Conservation (phyloP, 2,113 vertebrate genomes). For the Petrocephalus microphthalmus region DNA sequence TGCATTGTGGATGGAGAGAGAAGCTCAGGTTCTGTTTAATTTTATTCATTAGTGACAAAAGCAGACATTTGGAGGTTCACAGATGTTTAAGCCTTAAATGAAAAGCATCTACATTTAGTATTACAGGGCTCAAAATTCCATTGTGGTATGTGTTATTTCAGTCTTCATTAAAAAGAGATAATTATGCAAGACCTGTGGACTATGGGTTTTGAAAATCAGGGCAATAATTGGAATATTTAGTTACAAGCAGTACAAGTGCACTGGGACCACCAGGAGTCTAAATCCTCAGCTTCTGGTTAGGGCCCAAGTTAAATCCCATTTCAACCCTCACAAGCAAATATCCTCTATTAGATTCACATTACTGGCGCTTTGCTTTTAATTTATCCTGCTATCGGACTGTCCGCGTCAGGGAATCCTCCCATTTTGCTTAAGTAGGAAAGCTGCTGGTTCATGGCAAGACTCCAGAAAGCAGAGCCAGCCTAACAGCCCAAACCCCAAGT, state of each 20-base stretch:
- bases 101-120: neutral
- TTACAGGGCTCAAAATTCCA: neutral
- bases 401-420: neutral
- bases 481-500: neutral
- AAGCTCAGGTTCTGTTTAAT: neutral
- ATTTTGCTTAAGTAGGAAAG: neutral
- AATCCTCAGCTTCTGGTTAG: neutral
- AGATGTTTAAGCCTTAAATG: neutral
- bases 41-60: neutral
- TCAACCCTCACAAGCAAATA: neutral
- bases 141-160: neutral
- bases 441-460: neutral
- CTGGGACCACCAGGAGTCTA: neutral
- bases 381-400: neutral
- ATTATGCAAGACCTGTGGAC: neutral
- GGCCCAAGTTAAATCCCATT: conserved; percentile 5
- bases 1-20: neutral
- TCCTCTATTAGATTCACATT: neutral
- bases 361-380: neutral
- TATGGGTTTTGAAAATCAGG: neutral
- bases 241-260: neutral
- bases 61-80: neutral
- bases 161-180: neutral
- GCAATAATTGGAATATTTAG: conserved; percentile 16
- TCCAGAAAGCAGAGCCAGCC: neutral